Evolutionary conservation across 1,140 invertebrate genomes (phyloP).

Genomic region (Ostrea edulis): DNA sequence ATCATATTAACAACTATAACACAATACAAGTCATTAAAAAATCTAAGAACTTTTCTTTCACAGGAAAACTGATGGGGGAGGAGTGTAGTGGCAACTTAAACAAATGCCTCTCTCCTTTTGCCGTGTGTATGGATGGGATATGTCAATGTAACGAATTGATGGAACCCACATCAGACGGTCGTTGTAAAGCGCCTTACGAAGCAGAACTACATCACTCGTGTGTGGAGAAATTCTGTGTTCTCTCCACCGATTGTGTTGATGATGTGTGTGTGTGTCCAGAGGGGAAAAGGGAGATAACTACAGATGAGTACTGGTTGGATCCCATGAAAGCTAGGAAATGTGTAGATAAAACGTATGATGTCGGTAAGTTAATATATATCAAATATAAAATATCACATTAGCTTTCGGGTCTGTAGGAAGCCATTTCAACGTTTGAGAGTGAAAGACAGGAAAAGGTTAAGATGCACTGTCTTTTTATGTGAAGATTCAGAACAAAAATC

Average conservation of each 20-base stretch:
- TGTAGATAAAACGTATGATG: neutral
- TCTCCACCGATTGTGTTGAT: slow-evolving; percentile 35
- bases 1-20: neutral
- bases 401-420: neutral
- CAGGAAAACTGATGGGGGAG: slow-evolving; percentile 45
- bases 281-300: slow-evolving; percentile 41
- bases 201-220: slow-evolving; percentile 44
- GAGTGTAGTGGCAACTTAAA: slow-evolving; percentile 32
- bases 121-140: slow-evolving; percentile 30
- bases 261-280: slow-evolving; percentile 40
- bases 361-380: neutral
- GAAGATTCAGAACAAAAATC: too few species aligned
- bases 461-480: too few species aligned
- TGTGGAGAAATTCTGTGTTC: slow-evolving; percentile 37
- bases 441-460: too few species aligned
- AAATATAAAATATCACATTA: too few species aligned
- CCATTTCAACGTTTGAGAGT: too few species aligned
- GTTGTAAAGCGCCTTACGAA: slow-evolving; percentile 45
- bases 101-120: slow-evolving; percentile 52
- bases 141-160: slow-evolving; percentile 51
- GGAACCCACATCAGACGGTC: slow-evolving; percentile 50
- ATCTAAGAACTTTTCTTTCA: neutral
- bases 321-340: slow-evolving; percentile 12
- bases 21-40: neutral
- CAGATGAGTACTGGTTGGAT: slow-evolving; percentile 52